A percentile compares a stretch with the other conserved stretches of the same genome.
These are phyloP conservation scores for Syndactyla subalaris DNA, from an alignment of 2,797 vertebrate species.

Conservation along the genomic window DNA sequence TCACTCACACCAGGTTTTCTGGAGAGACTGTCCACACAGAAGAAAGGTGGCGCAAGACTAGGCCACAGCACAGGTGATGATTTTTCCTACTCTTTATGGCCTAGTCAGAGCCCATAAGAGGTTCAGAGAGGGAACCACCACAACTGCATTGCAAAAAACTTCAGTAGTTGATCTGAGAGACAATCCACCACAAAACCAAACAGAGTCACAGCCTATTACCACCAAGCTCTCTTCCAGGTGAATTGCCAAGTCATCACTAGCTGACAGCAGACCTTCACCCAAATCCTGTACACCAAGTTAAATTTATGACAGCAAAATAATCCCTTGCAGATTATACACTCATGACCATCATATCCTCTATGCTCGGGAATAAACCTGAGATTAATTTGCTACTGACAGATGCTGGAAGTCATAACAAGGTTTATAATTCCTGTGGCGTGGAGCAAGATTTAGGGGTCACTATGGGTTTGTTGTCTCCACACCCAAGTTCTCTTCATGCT, in stretches of 20 bases:
- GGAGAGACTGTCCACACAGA: neutral
- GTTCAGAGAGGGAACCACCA: neutral
- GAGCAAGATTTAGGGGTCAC: neutral
- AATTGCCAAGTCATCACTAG: neutral
- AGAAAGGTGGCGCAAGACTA: neutral
- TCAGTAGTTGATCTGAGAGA: neutral
- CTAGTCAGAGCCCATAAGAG: neutral
- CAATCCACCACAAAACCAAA: slow-evolving; percentile 5
- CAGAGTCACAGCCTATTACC: neutral
- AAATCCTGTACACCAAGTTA: neutral
- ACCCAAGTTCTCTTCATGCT: neutral
- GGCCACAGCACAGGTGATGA: neutral
- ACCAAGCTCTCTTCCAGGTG: neutral
- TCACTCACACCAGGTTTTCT: neutral
- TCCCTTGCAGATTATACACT: neutral
- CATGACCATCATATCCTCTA: neutral
- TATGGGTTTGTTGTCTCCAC: neutral
- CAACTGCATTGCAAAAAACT: neutral
- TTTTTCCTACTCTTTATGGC: neutral
- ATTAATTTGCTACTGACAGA: neutral
- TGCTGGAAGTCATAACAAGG: neutral
- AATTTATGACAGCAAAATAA: neutral
- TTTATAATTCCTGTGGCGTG: neutral
- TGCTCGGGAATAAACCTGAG: neutral
- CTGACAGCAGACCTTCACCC: neutral